Percentiles rank a stretch among this genome's conserved stretches.
Evolutionary conservation across 2,888 invertebrate genomes (phyloP).

Genomic region (Beris chalybata): DNA sequence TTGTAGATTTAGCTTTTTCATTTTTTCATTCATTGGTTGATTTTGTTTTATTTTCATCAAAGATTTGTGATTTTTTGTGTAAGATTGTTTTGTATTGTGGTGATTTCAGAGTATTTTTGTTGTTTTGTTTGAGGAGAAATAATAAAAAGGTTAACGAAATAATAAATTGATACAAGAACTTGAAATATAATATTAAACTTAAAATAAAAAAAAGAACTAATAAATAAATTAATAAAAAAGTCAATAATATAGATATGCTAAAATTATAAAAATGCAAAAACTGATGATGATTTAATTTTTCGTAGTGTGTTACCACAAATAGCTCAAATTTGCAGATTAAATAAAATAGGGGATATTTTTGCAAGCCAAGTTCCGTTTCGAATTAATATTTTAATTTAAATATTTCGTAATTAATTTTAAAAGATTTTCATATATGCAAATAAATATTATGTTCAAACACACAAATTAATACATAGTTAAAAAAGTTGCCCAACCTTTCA

Average conservation of each 20-base stretch:
- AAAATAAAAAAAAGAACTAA: constrained; percentile 51
- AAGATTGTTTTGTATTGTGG: constrained; percentile 34
- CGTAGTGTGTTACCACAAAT: constrained; percentile 18
- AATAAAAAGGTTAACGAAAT: constrained; percentile 40
- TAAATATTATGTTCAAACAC: neutral
- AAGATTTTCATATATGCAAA: constrained; percentile 23
- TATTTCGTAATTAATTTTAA: constrained; percentile 3
- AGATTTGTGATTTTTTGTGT: constrained; percentile 30
- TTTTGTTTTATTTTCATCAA: constrained; percentile 22
- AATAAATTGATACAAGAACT: constrained; percentile 40
- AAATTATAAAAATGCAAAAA: no score
- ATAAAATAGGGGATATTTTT: constrained; percentile 8
- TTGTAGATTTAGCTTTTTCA: constrained; percentile 39
- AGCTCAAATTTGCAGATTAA: constrained; percentile 20
- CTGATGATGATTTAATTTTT: neutral
- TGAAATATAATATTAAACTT: constrained; percentile 57
- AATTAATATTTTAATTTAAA: constrained; percentile 13
- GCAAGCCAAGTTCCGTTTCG: constrained; percentile 1
- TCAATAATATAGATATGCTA: no score
- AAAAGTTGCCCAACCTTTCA: no score
- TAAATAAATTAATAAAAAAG: constrained; percentile 15
- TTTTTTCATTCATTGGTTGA: constrained; percentile 14
- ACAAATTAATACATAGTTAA: neutral
- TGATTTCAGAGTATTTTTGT: constrained; percentile 40
- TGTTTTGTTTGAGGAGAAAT: constrained; percentile 55